A percentile compares a stretch with the other conserved stretches of the same genome.
phyloP scores from a whole-genome alignment of 2,888 invertebrate genomes.

The Pachymerium ferrugineum region DNA sequence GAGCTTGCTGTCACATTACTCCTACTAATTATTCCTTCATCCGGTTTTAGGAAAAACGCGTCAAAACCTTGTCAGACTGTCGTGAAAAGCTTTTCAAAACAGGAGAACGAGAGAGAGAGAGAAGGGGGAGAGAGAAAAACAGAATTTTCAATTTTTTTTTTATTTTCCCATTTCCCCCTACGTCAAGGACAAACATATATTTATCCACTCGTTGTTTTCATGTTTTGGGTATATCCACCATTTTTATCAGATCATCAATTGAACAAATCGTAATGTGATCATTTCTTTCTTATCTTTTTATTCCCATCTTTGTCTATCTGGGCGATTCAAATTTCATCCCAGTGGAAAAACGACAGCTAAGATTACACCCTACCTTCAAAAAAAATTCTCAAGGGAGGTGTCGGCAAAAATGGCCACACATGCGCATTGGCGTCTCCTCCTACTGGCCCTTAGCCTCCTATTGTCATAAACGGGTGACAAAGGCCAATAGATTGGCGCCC shows the following conservation, averaged over 20 bases:
- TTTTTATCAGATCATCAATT: not conserved
- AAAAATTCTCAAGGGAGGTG: not conserved
- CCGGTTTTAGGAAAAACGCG: conserved; percentile 13
- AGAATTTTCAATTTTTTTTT: no score
- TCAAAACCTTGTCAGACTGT: conserved; percentile 3
- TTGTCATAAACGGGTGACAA: conserved; percentile 10
- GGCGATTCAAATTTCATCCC: not conserved
- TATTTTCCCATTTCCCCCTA: no score
- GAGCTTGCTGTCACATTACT: no score
- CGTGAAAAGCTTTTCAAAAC: not conserved
- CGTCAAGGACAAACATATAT: no score
- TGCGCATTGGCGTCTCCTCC: not conserved
- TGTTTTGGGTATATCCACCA: not conserved
- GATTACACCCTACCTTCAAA: conserved; percentile 1
- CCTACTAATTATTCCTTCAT: conserved; percentile 14
- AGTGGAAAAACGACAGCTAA: not conserved
- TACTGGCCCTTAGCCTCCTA: conserved; percentile 2
- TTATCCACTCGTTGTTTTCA: not conserved
- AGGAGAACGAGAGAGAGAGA: not conserved
- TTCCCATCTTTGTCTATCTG: not conserved
- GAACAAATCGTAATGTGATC: conserved; percentile 5
- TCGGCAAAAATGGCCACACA: not conserved
- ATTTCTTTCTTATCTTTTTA: conserved; percentile 6
- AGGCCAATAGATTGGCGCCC: conserved; percentile 4
- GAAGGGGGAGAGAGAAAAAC: no score